Evolutionary conservation across 2,113 vertebrate genomes (phyloP).

Genomic region (Eleginops maclovinus): DNA sequence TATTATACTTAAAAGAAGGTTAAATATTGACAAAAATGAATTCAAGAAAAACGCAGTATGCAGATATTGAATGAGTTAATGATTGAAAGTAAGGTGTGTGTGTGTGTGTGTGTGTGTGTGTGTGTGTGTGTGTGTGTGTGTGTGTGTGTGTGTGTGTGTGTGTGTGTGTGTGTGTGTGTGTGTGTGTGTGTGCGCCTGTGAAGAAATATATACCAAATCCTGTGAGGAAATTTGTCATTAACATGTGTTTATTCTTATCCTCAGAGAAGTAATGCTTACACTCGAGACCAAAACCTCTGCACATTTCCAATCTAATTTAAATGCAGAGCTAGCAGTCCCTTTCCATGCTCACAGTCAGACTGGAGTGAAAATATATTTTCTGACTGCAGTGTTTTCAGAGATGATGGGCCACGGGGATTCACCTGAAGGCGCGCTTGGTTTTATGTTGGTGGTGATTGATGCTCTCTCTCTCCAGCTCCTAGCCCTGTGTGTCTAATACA

Average conservation of each 20-base stretch:
- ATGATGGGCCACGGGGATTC: constrained; percentile 32
- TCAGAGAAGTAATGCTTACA: constrained; percentile 30
- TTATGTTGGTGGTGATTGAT: constrained; percentile 56
- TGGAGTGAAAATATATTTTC: constrained; percentile 40
- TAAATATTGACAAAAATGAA: background rate
- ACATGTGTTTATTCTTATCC: constrained; percentile 32
- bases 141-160: no score
- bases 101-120: background rate
- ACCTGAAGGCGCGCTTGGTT: constrained; percentile 39
- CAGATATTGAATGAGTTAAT: background rate
- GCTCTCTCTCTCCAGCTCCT: constrained; percentile 18
- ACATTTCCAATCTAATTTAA: constrained; percentile 60
- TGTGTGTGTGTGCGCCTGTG: background rate
- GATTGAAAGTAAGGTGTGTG: background rate
- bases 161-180: no score
- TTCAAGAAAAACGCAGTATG: background rate
- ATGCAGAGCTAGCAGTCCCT: constrained; percentile 57
- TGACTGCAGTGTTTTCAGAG: constrained; percentile 37
- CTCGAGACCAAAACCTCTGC: constrained; percentile 50
- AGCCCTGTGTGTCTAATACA: background rate
- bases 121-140: no score
- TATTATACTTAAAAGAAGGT: background rate
- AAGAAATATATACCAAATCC: background rate
- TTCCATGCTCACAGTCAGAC: constrained; percentile 43
- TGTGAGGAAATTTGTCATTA: constrained; percentile 19